Percentiles rank a stretch among this genome's conserved stretches.
These are phyloP conservation scores for Botia almorhae DNA, from an alignment of 2,797 vertebrate species.

Conservation along the genomic window DNA sequence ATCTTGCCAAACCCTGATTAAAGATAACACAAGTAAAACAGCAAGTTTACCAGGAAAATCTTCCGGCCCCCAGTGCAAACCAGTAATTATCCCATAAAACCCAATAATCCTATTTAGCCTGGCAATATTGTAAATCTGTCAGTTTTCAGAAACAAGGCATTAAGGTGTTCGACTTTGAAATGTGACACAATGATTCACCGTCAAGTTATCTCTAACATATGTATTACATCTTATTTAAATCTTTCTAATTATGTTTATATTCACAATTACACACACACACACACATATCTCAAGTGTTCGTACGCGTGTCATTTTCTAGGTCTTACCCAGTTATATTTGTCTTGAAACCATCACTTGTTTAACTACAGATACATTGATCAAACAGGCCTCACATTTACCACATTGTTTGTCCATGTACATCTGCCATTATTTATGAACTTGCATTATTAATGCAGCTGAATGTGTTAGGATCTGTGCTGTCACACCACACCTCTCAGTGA, in stretches of 20 bases:
- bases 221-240: too few relatives aligned
- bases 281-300: not conserved
- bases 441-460: conserved; percentile 69
- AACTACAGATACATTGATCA: not conserved
- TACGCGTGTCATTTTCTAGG: not conserved
- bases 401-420: not conserved
- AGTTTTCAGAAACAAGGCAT: not conserved
- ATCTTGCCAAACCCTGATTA: conserved; percentile 7
- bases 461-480: conserved; percentile 51
- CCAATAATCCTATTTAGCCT: conserved; percentile 39
- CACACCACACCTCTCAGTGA: conserved; percentile 37
- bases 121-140: not conserved
- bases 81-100: not conserved
- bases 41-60: not conserved
- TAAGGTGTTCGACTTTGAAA: not conserved
- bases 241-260: too few relatives aligned
- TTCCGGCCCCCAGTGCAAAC: not conserved
- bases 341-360: not conserved
- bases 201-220: too few relatives aligned
- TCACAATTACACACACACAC: too few relatives aligned
- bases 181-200: not conserved
- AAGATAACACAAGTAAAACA: not conserved
- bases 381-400: not conserved
- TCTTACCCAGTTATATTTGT: not conserved
- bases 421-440: conserved; percentile 48